Evolutionary conservation across 2,113 vertebrate genomes (phyloP), one percentile per base, ranked within the genome.

Genomic region (Passer montanus): DNA sequence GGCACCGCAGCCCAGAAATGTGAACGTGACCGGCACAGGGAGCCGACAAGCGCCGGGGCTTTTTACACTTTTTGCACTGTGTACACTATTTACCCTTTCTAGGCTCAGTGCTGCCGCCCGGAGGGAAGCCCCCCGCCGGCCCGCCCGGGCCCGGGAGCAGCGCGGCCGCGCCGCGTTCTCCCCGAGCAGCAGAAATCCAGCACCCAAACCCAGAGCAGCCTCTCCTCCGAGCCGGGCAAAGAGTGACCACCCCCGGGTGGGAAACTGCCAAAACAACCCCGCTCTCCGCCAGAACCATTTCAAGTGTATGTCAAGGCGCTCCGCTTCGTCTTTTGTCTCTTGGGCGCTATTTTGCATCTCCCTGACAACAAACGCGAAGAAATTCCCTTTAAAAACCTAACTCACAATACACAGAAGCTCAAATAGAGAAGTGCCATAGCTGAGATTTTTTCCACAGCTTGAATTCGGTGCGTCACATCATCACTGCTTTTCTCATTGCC

Each of bases 361-460:
- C 43, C 43, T 75, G 43, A n/a, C 13, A 58, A 58, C 5, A 67
- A 75, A 49, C 6, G 30, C 0, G 1, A 75, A 49, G 20, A 75
- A 75, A 66, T 58, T 85, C 10, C 20, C 35, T 43, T 43, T 16
- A 53, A 85, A 74, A 66, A 23, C 6, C 35, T 41, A 56, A 41
- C n/a, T 24, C 35, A 8, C 43, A 20, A 49, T 24, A 76, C 37
- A 82, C 22, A 53, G 62, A 60, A 95, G 89, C 84, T 82, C 78
- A 75, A 75, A 82, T 2, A 89, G 78, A 73, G 63, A 62, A 87
- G 41, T 58, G 44, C 39, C 91, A 85, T 59, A 83, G 81, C 84
- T 3, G 3, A 93, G 91, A 94, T 94, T 82, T 95, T 94, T 95
- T 91, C 94, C 93, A 76, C 67, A 62, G 78, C 46, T 86, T 58